Base-by-base conservation (phyloP, 2,113 vertebrate genomes). In the Catharus bicknelli region DNA sequence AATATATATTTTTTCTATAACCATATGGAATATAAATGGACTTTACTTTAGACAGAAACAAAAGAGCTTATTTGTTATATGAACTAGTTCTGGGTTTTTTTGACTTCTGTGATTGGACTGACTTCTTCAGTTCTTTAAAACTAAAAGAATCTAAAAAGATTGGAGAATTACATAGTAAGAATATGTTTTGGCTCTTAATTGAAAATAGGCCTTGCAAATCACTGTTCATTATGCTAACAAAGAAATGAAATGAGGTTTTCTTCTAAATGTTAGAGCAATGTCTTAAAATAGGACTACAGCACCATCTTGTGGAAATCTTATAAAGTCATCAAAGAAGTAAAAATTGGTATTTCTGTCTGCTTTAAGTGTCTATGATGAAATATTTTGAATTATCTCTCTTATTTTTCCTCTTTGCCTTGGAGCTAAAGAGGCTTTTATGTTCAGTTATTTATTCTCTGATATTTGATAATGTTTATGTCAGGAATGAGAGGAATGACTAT, bases 271-370 rank as follows among this genome's bases (percentile, higher is more conserved):
- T 55, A 16, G 32, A n/a, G 4, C 7, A 27, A 1, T 17, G 13
- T 69, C 51, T 50, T 45, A 79, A 58, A 62, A 2, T 66, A 53
- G 88, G 45, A 43, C 86, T 93, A 53, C 63, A 97, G 96, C 95
- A 66, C 98, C 97, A 97, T 80, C 97, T 97, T 96, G 97, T 98
- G 97, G 96, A 61, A 34, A 20, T 61, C 5, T 58, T 47, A 30
- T 25, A 34, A 48, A 76, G 12, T 30, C 88, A 59, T 48, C 11
- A 12, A 30, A 70, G 12, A 22, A 45, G 20, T 32, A 19, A 58
- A 57, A 64, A 27, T 51, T 26, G 38, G 0, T 83, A 6, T 51
- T 94, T 23, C 19, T 58, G 7, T n/a, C 3, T 77, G 25, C 27
- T 77, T 48, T 73, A 76, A 76, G 69, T 14, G 0, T 3, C 9